A percentile compares a stretch with the other conserved stretches of the same genome.
These are phyloP conservation scores for Eolophus roseicapilla DNA, from an alignment of 2,113 vertebrate species.

Conservation along the genomic window DNA sequence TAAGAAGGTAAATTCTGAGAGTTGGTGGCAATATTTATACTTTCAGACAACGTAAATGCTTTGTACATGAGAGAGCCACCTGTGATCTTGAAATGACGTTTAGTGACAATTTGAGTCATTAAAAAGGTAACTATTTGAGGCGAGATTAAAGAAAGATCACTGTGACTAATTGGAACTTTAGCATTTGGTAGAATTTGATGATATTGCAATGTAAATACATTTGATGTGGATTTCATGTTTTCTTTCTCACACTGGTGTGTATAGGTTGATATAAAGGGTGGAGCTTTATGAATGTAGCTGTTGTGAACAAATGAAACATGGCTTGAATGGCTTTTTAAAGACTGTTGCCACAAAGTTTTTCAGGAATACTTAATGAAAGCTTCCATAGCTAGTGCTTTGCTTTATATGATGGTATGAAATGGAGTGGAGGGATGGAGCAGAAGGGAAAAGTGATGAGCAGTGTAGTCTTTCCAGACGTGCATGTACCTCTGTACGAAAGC, in stretches of 20 bases:
- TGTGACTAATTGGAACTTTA: not conserved
- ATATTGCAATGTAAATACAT: not conserved
- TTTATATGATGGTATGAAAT: not conserved
- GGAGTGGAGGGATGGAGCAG: not conserved
- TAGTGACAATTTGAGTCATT: not conserved
- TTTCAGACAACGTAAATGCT: not conserved
- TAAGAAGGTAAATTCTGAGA: not conserved
- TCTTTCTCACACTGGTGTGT: not conserved
- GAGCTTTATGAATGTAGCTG: not conserved
- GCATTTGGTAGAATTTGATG: not conserved
- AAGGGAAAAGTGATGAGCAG: not conserved
- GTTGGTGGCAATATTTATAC: not conserved
- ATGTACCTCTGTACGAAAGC: not conserved
- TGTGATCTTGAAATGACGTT: not conserved
- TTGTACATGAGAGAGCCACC: not conserved
- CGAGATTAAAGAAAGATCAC: not conserved
- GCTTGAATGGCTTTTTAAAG: not conserved
- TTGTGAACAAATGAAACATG: not conserved
- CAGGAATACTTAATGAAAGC: not conserved
- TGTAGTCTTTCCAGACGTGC: not conserved
- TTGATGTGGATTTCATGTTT: not conserved
- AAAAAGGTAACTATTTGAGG: not conserved
- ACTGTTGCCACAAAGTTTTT: not conserved
- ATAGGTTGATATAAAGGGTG: not conserved
- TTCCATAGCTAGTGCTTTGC: not conserved